Evolutionary conservation across 2,888 invertebrate species (phyloP).

Genomic region (Pseudococcus viburni): DNA sequence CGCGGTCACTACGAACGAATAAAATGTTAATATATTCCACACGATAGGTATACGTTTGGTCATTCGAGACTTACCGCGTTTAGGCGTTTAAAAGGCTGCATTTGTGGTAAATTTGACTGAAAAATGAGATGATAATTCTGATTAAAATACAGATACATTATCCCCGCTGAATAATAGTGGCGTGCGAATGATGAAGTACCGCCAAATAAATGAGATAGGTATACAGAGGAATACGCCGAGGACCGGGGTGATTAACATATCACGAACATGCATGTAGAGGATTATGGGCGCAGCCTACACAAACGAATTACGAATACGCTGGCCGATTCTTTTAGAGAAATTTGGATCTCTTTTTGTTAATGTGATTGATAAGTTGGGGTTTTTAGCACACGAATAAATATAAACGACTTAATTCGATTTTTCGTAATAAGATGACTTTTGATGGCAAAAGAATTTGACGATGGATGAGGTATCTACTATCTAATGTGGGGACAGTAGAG

Average conservation of each 20-base stretch:
- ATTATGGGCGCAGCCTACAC: conserved; percentile 48
- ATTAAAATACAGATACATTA: conserved; percentile 47
- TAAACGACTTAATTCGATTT: too few species aligned
- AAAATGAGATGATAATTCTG: conserved; percentile 57
- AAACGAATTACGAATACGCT: not conserved
- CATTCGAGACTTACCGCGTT: conserved; percentile 32
- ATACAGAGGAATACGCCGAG: conserved; percentile 9
- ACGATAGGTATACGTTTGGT: not conserved
- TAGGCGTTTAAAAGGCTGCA: not conserved
- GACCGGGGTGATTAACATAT: conserved; percentile 49
- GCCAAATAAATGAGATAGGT: conserved; percentile 32
- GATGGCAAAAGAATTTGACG: too few species aligned
- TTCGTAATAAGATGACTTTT: too few species aligned
- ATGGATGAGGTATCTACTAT: too few species aligned
- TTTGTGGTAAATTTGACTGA: conserved; percentile 49
- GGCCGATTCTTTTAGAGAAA: not conserved
- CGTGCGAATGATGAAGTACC: conserved; percentile 53
- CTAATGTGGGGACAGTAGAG: too few species aligned
- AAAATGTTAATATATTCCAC: conserved; percentile 27
- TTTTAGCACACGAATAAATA: too few species aligned
- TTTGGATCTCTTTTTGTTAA: too few species aligned
- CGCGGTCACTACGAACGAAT: conserved; percentile 14
- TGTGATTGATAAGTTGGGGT: too few species aligned
- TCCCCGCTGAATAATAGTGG: conserved; percentile 57
- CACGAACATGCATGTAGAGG: conserved; percentile 43